Percentiles rank a stretch among this genome's conserved stretches.
These are phyloP conservation scores for Belonocnema kinseyi DNA, from an alignment of 1,140 invertebrate species.

Conservation along the genomic window DNA sequence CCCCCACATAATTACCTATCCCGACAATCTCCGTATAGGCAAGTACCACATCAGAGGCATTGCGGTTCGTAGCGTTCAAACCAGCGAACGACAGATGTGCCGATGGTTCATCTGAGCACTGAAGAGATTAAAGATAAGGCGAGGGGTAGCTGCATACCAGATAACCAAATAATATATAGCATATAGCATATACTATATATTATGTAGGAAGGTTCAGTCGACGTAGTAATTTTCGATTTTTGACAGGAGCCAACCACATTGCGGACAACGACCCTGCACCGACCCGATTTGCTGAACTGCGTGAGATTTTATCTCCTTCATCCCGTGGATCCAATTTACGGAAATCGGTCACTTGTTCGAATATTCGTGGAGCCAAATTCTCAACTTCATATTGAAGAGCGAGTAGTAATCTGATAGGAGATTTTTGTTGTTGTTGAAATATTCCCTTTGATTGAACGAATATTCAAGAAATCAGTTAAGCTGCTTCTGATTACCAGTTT, in stretches of 20 bases:
- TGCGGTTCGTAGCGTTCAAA: constrained; percentile 6
- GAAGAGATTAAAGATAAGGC: constrained; percentile 50
- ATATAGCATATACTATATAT: too few species aligned
- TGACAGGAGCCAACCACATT: constrained; percentile 38
- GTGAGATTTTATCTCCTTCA: constrained; percentile 47
- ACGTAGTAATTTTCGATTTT: constrained; percentile 53
- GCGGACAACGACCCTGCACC: constrained; percentile 31
- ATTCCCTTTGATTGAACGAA: too few species aligned
- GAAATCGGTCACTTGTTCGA: constrained; percentile 37
- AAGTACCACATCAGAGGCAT: neutral
- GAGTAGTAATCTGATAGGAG: neutral
- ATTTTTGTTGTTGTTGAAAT: neutral
- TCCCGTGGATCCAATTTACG: constrained; percentile 44
- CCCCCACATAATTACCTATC: constrained; percentile 9
- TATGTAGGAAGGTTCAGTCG: constrained; percentile 31
- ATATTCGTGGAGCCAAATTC: neutral
- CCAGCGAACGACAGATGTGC: constrained; percentile 50
- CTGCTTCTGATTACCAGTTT: too few species aligned
- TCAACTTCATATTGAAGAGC: neutral
- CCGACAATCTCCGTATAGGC: neutral
- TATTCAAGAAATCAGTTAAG: too few species aligned
- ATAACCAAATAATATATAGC: too few species aligned
- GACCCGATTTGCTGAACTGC: constrained; percentile 51
- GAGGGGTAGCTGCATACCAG: constrained; percentile 29
- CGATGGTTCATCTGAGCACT: constrained; percentile 1